Percentiles rank a stretch among this genome's conserved stretches.
phyloP scores from a whole-genome alignment of 2,888 invertebrate genomes.

The Caradrina kadenii region DNA sequence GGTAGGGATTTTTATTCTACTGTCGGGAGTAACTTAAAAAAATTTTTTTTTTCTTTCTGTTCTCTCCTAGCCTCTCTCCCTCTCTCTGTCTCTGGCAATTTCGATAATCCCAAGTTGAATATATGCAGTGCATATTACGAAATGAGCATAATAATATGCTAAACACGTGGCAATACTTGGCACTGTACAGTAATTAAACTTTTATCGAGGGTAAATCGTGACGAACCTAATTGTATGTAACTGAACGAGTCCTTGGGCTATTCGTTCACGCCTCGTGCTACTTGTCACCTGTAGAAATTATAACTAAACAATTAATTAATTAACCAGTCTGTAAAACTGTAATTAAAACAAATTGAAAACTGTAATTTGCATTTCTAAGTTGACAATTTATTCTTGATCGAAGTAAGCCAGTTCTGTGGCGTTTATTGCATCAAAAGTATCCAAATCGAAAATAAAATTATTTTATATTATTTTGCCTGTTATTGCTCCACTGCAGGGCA shows the following conservation, averaged over 20 bases:
- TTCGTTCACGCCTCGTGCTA: slow-evolving; percentile 17
- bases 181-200: slow-evolving; percentile 48
- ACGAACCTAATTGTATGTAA: slow-evolving; percentile 53
- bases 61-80: background rate
- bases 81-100: slow-evolving; percentile 8
- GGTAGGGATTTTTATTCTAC: no score
- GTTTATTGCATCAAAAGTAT: background rate
- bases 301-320: slow-evolving; percentile 22
- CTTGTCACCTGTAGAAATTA: slow-evolving; percentile 9
- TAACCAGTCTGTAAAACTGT: slow-evolving; percentile 17
- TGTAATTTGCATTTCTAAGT: no score
- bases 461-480: no score
- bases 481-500: no score
- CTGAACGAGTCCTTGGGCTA: slow-evolving; percentile 49
- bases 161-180: slow-evolving; percentile 43
- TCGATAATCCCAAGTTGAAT: slow-evolving; percentile 12
- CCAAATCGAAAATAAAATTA: background rate
- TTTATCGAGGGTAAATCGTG: slow-evolving; percentile 58
- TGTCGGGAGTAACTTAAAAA: no score
- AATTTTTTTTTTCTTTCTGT: no score
- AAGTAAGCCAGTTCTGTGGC: background rate
- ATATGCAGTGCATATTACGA: slow-evolving; percentile 24
- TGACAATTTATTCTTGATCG: no score
- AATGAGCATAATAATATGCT: slow-evolving; percentile 48
- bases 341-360: slow-evolving; percentile 13